Evolutionary conservation across 2,888 invertebrate species (phyloP).

Genomic region (Polylopha cassiicola): DNA sequence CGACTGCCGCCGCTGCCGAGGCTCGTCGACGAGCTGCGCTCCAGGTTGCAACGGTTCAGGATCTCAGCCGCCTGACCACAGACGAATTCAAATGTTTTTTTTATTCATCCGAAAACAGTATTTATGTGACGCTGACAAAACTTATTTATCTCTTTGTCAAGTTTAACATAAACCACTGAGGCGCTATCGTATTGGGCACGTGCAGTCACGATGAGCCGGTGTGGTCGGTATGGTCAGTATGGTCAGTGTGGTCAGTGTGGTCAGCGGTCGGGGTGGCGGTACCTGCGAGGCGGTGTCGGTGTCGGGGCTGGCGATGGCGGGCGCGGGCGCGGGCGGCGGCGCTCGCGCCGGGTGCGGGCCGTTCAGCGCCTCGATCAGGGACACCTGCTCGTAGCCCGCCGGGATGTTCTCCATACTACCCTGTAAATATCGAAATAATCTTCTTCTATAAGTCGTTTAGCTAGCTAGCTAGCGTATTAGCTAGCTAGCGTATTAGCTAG

Average conservation of each 20-base stretch:
- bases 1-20: conserved; percentile 66
- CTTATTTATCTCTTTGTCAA: no score
- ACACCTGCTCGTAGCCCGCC: conserved; percentile 94
- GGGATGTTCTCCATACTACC: conserved; percentile 91
- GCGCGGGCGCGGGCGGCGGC: conserved; percentile 47
- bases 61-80: conserved; percentile 81
- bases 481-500: no score
- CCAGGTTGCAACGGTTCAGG: conserved; percentile 78
- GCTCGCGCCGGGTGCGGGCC: conserved; percentile 85
- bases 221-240: no score
- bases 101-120: background rate
- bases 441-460: no score
- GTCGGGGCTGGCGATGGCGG: conserved; percentile 59
- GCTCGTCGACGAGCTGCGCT: conserved; percentile 71
- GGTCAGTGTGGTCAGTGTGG: background rate
- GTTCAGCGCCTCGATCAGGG: conserved; percentile 96
- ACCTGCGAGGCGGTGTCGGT: conserved; percentile 79
- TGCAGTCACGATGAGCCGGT: no score
- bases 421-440: no score
- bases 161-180: no score
- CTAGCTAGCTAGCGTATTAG: no score
- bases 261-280: background rate
- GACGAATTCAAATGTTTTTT: background rate
- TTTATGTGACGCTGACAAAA: no score
- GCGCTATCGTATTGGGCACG: no score